Percentiles rank a stretch among this genome's conserved stretches.
Evolutionary conservation across 2,113 vertebrate genomes (phyloP).

Genomic region (Lasiurus cinereus): DNA sequence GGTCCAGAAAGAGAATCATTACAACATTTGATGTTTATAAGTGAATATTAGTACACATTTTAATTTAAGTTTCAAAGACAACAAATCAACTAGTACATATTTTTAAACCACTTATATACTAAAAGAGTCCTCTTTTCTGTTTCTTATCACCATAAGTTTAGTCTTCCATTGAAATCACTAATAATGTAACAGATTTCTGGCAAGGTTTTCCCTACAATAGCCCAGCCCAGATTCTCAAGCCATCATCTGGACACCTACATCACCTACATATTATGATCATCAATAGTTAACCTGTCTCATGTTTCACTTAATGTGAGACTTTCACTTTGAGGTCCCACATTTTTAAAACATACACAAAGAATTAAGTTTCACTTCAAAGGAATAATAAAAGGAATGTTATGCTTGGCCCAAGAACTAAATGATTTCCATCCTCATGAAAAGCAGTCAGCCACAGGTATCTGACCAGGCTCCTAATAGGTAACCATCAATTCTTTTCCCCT

Average conservation of each 20-base stretch:
- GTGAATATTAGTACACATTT: neutral
- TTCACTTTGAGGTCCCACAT: constrained; percentile 67
- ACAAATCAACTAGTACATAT: neutral
- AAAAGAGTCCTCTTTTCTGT: neutral
- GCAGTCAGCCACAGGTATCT: constrained; percentile 15
- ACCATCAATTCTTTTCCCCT: neutral
- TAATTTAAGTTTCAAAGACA: neutral
- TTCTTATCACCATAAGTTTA: constrained; percentile 56
- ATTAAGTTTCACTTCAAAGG: constrained; percentile 66
- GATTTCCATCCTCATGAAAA: constrained; percentile 63
- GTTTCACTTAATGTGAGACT: constrained; percentile 75
- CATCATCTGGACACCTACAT: constrained; percentile 38
- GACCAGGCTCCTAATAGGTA: neutral
- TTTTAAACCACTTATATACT: neutral
- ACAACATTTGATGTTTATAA: neutral
- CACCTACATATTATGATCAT: constrained; percentile 60
- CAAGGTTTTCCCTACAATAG: constrained; percentile 30
- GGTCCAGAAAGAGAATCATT: neutral
- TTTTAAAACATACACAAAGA: constrained; percentile 58
- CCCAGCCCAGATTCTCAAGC: constrained; percentile 17
- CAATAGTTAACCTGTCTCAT: constrained; percentile 51
- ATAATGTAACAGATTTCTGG: neutral
- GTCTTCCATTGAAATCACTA: neutral
- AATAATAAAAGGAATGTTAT: constrained; percentile 69
- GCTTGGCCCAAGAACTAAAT: constrained; percentile 69